These are phyloP conservation scores for Anorthoa munda DNA, from an alignment of 2,888 invertebrate genomes.

Conservation along the genomic window DNA sequence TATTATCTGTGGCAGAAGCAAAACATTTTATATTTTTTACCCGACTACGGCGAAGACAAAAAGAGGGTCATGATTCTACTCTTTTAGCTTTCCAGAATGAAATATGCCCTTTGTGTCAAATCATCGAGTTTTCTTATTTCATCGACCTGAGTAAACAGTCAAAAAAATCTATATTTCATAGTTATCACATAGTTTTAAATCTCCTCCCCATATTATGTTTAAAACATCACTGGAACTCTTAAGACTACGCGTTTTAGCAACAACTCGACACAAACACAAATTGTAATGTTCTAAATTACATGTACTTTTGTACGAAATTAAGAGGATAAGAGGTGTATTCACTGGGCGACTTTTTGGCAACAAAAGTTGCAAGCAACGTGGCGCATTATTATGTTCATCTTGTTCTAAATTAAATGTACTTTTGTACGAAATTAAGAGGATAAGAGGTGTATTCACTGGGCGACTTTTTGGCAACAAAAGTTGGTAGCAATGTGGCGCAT, in stretches of 20 bases:
- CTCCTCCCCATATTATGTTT: constrained; percentile 49
- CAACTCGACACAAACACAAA: constrained; percentile 34
- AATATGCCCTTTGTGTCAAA: too few relatives aligned
- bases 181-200: constrained; percentile 28
- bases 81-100: too few relatives aligned
- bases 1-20: too few relatives aligned
- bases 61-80: too few relatives aligned
- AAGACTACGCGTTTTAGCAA: constrained; percentile 42
- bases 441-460: constrained; percentile 21
- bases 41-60: too few relatives aligned
- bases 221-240: constrained; percentile 52
- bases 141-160: neutral
- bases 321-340: constrained; percentile 1
- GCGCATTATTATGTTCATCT: too few relatives aligned
- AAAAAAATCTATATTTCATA: constrained; percentile 3
- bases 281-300: constrained; percentile 37
- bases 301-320: constrained; percentile 51
- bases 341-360: constrained; percentile 19
- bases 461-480: neutral
- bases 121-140: too few relatives aligned
- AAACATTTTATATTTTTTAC: too few relatives aligned
- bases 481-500: neutral
- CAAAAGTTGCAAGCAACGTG: neutral
- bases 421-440: constrained; percentile 46
- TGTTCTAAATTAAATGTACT: constrained; percentile 48